Evolutionary conservation across 2,113 vertebrate species (phyloP).

Genomic region (Hippocampus barbouri): DNA sequence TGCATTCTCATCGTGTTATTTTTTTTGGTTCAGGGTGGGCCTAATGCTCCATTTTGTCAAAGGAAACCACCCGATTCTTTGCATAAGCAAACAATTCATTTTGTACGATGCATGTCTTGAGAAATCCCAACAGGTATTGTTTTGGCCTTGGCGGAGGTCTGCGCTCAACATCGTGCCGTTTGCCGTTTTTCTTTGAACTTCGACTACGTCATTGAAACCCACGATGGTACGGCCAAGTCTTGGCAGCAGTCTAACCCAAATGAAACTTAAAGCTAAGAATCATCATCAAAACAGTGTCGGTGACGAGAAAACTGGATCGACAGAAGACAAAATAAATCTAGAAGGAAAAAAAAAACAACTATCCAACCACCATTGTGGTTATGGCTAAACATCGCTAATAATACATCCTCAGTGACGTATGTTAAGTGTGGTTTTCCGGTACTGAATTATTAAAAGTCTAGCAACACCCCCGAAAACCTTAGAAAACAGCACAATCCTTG

Average conservation of each 20-base stretch:
- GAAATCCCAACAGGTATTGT: not conserved
- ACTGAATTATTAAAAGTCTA: slow-evolving; percentile 55
- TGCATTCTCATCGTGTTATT: not conserved
- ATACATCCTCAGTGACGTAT: slow-evolving; percentile 53
- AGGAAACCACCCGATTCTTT: not conserved
- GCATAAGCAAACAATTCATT: not conserved
- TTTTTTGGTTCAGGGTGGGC: not conserved
- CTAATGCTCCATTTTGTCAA: not conserved
- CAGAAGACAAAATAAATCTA: slow-evolving; percentile 56
- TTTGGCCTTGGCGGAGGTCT: slow-evolving; percentile 7
- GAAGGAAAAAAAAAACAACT: slow-evolving; percentile 41
- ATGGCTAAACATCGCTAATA: slow-evolving; percentile 55
- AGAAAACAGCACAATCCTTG: slow-evolving; percentile 59
- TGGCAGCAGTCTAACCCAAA: slow-evolving; percentile 66
- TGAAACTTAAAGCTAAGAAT: slow-evolving; percentile 61
- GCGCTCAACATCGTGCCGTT: slow-evolving; percentile 20
- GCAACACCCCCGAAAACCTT: slow-evolving; percentile 63
- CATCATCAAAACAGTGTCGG: slow-evolving; percentile 60
- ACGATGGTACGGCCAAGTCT: slow-evolving; percentile 54
- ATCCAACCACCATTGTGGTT: slow-evolving; percentile 57
- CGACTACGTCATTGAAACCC: slow-evolving; percentile 39
- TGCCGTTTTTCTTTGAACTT: slow-evolving; percentile 29
- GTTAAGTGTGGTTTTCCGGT: slow-evolving; percentile 49
- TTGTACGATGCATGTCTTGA: not conserved
- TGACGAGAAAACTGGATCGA: slow-evolving; percentile 64